phyloP scores from a whole-genome alignment of 2,113 vertebrate species.

The Sylvia atricapilla region DNA sequence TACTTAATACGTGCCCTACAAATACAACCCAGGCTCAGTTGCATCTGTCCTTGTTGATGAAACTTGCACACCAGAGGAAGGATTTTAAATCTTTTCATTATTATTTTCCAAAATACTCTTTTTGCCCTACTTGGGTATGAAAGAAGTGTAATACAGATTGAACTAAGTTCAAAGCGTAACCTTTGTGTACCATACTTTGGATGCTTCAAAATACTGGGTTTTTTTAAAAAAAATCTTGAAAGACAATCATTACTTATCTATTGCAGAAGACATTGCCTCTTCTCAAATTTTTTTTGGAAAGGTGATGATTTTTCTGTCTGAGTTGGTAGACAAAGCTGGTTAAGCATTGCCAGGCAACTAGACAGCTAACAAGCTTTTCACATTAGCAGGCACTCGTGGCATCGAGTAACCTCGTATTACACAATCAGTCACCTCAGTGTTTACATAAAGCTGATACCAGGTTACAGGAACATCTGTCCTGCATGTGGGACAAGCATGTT shows the following conservation, averaged over 20 bases:
- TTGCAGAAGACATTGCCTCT: neutral
- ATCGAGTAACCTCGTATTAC: neutral
- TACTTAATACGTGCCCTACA: neutral
- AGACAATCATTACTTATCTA: neutral
- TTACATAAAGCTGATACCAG: neutral
- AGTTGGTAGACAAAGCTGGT: neutral
- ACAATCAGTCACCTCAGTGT: neutral
- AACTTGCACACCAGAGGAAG: neutral
- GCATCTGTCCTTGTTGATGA: neutral
- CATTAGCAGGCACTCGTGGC: neutral
- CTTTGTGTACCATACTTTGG: neutral
- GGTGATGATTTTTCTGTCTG: neutral
- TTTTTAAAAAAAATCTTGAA: neutral
- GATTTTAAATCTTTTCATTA: neutral
- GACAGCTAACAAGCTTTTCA: conserved; percentile 28
- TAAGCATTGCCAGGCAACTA: neutral
- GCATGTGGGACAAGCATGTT: neutral
- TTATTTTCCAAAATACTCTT: neutral
- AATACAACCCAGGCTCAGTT: neutral
- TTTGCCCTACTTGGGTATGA: neutral
- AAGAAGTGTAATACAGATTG: neutral
- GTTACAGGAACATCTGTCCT: neutral
- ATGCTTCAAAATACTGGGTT: neutral
- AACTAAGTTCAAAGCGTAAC: neutral
- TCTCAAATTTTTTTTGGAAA: neutral